Evolutionary conservation across 2,888 invertebrate genomes (phyloP), one percentile per base, ranked within the genome.

Genomic region (Lobophora halterata): DNA sequence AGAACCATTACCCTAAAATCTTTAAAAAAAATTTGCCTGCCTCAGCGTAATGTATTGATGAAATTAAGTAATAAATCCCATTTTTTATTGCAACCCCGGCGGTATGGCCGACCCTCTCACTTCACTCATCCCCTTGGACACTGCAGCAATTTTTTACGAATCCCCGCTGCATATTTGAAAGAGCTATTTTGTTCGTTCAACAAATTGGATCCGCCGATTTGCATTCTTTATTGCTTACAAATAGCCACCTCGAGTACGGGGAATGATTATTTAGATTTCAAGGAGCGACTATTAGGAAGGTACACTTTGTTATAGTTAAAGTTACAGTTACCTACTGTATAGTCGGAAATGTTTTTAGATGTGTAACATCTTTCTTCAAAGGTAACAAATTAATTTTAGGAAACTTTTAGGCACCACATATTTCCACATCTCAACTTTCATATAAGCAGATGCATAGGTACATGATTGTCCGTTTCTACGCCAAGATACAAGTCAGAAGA

Each of bases 121-220:
- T 44, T 46, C 32, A 23, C 41, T 48, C 48, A 49, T 55, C 58
- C 53, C 58, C 54, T 52, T 52, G 55, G 56, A 58, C 54, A 56
- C 36, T 64, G 61, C 69, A 60, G 61, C 55, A 58, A 50, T 67
- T 71, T 71, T 71, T 64, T 61, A n/a, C 59, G 51, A 58, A 60
- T 53, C 56, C 61, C 60, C 54, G 53, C 49, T 71, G 71, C 71
- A 72, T 72, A 71, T 71, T 67, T 69, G 61, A 71, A 57, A 58
- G 58, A 56, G 45, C 46, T 59, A 63, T 67, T 68, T 66, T 66
- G 64, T 63, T 66, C 65, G 64, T 63, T 60, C 52, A 55, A 61
- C 62, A 68, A 71, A 72, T 72, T 72, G 71, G 68, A 71, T 71
- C 61, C 61, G 51, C 53, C 63, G 59, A 67, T 71, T 69, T 70